Evolutionary conservation across 2,888 invertebrate genomes (phyloP).

Genomic region (Artemia sinica): DNA sequence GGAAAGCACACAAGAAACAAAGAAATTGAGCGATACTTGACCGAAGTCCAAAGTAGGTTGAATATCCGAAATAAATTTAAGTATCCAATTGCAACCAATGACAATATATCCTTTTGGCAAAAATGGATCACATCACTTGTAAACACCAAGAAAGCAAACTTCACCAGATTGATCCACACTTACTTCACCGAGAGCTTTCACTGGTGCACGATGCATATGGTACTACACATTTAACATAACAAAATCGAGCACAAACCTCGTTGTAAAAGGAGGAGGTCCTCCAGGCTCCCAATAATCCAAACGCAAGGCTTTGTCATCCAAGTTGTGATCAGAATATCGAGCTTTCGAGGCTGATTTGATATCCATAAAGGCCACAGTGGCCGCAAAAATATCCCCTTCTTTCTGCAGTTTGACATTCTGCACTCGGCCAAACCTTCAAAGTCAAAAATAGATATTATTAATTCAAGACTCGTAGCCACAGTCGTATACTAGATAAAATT

Average conservation of each 20-base stretch:
- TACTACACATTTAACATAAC: background rate
- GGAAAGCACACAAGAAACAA: background rate
- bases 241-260: conserved; percentile 11
- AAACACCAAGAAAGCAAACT: too few relatives aligned
- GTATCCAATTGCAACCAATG: too few relatives aligned
- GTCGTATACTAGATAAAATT: too few relatives aligned
- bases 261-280: conserved; percentile 22
- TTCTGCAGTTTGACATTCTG: conserved; percentile 73
- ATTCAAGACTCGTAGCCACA: background rate
- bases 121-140: too few relatives aligned
- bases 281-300: conserved; percentile 76
- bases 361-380: conserved; percentile 88
- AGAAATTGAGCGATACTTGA: conserved; percentile 10
- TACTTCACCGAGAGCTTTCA: too few relatives aligned
- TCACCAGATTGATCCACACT: too few relatives aligned
- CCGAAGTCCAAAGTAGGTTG: background rate
- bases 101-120: too few relatives aligned
- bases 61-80: too few relatives aligned
- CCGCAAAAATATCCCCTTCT: conserved; percentile 31
- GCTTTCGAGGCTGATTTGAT: conserved; percentile 89
- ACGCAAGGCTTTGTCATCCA: conserved; percentile 69
- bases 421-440: conserved; percentile 71
- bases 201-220: too few relatives aligned
- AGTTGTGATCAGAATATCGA: conserved; percentile 69
- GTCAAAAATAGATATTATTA: conserved; percentile 35